These are phyloP conservation scores for Malthinus seriepunctatus DNA, from an alignment of 2,888 invertebrate species.

Conservation along the genomic window DNA sequence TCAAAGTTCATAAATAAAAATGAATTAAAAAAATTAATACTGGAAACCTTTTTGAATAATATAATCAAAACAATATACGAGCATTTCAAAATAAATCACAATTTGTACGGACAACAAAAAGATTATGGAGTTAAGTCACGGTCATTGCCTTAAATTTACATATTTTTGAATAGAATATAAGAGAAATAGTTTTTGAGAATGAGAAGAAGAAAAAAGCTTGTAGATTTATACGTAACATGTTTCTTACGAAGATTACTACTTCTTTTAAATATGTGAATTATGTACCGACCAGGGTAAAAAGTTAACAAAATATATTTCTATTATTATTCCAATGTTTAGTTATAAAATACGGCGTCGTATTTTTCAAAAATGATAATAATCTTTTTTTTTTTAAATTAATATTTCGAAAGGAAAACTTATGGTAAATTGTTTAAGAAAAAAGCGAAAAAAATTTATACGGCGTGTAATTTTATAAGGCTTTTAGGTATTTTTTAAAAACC, in stretches of 20 bases:
- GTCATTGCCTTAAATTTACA: conserved; percentile 5
- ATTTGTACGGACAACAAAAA: background rate
- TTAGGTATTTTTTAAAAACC: background rate
- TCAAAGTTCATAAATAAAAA: too few relatives aligned
- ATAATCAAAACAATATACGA: background rate
- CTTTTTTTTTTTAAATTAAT: too few relatives aligned
- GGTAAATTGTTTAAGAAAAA: too few relatives aligned
- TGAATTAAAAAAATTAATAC: too few relatives aligned
- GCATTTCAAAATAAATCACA: conserved; percentile 4
- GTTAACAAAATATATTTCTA: conserved; percentile 1
- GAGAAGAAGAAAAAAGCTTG: too few relatives aligned
- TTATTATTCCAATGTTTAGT: background rate
- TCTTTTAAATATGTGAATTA: background rate
- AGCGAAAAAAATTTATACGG: background rate
- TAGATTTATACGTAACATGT: too few relatives aligned
- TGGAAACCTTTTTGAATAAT: background rate
- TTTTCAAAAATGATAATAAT: too few relatives aligned
- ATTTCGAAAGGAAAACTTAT: too few relatives aligned
- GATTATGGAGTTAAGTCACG: background rate
- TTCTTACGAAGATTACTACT: too few relatives aligned
- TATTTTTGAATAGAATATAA: conserved; percentile 3
- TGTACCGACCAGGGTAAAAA: background rate
- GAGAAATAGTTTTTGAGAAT: background rate
- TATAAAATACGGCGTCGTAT: background rate
- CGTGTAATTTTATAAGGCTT: background rate